Conservation (phyloP, 2,113 vertebrate species). For the Nesogale talazaci region DNA sequence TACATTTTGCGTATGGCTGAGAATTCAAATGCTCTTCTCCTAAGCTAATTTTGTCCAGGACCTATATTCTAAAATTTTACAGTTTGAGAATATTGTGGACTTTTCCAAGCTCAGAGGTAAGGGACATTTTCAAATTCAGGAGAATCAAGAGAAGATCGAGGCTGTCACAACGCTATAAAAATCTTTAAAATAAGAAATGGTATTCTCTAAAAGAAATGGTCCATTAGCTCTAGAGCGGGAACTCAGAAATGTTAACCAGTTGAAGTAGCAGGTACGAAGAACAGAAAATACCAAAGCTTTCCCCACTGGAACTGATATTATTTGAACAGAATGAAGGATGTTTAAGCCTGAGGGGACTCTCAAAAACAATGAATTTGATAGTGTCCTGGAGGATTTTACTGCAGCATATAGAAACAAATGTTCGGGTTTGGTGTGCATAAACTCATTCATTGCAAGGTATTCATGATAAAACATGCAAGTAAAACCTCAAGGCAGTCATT, state of each 20-base stretch:
- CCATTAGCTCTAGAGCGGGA: background rate
- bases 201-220: background rate
- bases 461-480: background rate
- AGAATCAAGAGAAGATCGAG: background rate
- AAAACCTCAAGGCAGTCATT: background rate
- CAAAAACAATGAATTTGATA: background rate
- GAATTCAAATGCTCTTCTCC: background rate
- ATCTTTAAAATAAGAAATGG: background rate
- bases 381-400: background rate
- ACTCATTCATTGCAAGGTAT: background rate
- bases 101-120: background rate
- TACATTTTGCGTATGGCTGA: background rate
- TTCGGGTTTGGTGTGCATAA: background rate
- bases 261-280: background rate
- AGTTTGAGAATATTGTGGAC: background rate
- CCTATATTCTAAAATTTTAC: background rate
- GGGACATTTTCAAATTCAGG: background rate
- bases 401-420: background rate
- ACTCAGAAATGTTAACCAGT: background rate
- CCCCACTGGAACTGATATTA: background rate
- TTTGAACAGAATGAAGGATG: background rate
- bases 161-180: fast-evolving
- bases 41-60: background rate
- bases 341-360: background rate
- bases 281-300: background rate